phyloP scores from a whole-genome alignment of 1,140 invertebrate genomes.

The Manduca sexta region DNA sequence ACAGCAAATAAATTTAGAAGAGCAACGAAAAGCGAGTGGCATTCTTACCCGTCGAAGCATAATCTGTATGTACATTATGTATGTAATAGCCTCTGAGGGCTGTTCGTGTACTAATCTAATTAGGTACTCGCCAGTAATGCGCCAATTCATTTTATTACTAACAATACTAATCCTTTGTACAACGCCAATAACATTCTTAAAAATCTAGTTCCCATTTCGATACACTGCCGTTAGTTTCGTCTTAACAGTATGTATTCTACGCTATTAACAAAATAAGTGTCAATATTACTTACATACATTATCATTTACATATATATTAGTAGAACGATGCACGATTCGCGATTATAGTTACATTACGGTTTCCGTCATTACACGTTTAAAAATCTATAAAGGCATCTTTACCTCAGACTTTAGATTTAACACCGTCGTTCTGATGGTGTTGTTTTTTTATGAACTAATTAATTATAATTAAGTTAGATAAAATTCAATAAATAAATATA shows the following conservation, averaged over 20 bases:
- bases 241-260: constrained; percentile 52
- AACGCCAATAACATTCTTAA: constrained; percentile 68
- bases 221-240: constrained; percentile 60
- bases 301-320: constrained; percentile 60
- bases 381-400: constrained; percentile 73
- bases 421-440: constrained; percentile 63
- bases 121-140: constrained; percentile 73
- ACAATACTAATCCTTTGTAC: constrained; percentile 70
- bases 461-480: constrained; percentile 62
- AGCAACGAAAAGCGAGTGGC: constrained; percentile 54
- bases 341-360: constrained; percentile 55
- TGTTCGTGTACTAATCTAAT: constrained; percentile 66
- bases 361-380: constrained; percentile 61
- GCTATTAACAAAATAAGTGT: constrained; percentile 70
- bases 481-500: constrained; percentile 66
- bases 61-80: constrained; percentile 52
- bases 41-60: constrained; percentile 40
- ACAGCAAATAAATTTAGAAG: constrained; percentile 35
- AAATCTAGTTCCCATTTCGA: constrained; percentile 53
- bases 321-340: constrained; percentile 64
- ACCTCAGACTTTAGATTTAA: constrained; percentile 73
- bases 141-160: constrained; percentile 66
- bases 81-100: constrained; percentile 63
- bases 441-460: constrained; percentile 53
- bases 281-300: constrained; percentile 66